Evolutionary conservation across 2,113 vertebrate species (phyloP).

Genomic region (Bucco capensis): DNA sequence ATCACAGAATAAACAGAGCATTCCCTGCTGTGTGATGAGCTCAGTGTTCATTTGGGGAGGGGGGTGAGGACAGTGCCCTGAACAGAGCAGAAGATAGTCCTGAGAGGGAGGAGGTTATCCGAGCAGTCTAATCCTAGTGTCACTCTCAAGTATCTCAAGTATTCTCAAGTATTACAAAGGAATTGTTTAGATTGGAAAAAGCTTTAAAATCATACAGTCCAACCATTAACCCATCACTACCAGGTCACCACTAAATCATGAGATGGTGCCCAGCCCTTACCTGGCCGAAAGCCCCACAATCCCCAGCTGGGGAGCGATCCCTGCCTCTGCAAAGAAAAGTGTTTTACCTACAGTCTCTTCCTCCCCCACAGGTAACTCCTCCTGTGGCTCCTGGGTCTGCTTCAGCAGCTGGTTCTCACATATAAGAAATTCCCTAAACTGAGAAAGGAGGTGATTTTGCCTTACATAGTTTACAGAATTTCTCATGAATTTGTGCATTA

Average conservation of each 20-base stretch:
- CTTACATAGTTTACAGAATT: background rate
- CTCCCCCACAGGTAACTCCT: background rate
- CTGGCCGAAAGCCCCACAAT: background rate
- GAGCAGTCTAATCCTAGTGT: background rate
- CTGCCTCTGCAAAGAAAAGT: too few species aligned
- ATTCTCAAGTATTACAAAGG: rapidly evolving
- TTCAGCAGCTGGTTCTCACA: background rate
- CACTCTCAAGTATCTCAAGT: rapidly evolving
- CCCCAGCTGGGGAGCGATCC: background rate
- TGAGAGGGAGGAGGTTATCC: background rate
- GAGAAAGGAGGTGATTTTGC: background rate
- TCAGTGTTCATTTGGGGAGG: background rate
- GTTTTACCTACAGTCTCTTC: background rate
- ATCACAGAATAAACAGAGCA: conserved; percentile 23
- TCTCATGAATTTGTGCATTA: rapidly evolving
- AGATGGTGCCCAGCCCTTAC: background rate
- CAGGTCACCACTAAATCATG: background rate
- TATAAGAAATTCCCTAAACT: background rate
- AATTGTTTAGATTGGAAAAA: background rate
- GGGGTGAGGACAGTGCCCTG: background rate
- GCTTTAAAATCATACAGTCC: background rate
- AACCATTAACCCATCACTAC: background rate
- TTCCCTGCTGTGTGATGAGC: background rate
- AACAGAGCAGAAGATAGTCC: background rate
- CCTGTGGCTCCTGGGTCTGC: background rate